Percentiles rank a stretch among this genome's conserved stretches.
Conservation (phyloP, 64 coral and sea anemone genomes). For the Actinia equina region DNA sequence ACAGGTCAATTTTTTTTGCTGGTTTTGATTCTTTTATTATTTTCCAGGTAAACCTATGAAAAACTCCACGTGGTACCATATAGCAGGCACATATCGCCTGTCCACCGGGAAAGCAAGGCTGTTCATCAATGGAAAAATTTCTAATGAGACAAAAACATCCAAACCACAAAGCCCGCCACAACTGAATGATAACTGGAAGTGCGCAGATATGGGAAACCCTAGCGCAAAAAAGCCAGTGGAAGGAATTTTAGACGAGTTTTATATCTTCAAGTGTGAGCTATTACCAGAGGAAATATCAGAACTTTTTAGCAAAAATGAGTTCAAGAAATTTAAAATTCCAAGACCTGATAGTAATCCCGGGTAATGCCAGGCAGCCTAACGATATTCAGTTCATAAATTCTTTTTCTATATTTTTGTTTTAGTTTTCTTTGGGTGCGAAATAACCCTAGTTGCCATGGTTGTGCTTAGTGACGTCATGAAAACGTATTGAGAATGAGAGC, state of each 20-base stretch:
- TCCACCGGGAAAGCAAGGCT: slow-evolving; percentile 56
- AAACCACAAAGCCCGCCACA: slow-evolving; percentile 33
- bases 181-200: slow-evolving; percentile 48
- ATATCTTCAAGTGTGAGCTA: slow-evolving; percentile 88
- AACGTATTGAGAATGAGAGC: too few relatives aligned
- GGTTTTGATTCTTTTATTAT: not conserved
- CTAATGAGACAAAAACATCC: slow-evolving; percentile 28
- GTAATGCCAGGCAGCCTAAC: not conserved
- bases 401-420: too few relatives aligned
- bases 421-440: too few relatives aligned
- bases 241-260: slow-evolving; percentile 88
- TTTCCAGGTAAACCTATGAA: slow-evolving; percentile 48
- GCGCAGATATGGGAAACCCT: slow-evolving; percentile 59
- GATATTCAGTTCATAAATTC: too few relatives aligned
- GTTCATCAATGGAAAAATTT: slow-evolving; percentile 75
- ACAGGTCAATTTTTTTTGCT: too few relatives aligned
- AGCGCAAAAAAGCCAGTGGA: slow-evolving; percentile 53
- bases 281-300: slow-evolving; percentile 78
- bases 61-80: slow-evolving; percentile 63
- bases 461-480: too few relatives aligned
- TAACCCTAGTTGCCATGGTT: too few relatives aligned
- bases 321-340: slow-evolving; percentile 79
- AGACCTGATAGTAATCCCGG: not conserved
- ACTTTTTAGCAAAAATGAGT: slow-evolving; percentile 71
- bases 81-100: slow-evolving; percentile 61